phyloP scores from a whole-genome alignment of 2,888 invertebrate genomes.

The Mesoligia furuncula region DNA sequence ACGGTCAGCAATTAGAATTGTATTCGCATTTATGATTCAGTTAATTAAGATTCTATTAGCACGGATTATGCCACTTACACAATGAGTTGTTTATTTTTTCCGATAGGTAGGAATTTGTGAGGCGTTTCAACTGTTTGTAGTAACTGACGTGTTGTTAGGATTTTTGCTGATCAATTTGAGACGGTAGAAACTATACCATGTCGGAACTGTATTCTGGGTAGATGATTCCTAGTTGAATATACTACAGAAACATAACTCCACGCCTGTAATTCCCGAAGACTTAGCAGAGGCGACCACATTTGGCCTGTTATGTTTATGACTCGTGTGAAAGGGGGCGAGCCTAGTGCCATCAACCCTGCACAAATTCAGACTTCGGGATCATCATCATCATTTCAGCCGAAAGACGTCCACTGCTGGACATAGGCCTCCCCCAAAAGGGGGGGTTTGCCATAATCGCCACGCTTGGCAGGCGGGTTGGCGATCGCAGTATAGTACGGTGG shows the following conservation, averaged over 20 bases:
- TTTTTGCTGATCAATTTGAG: neutral
- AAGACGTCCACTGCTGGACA: no score
- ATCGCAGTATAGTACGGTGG: no score
- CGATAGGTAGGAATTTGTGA: conserved; percentile 4
- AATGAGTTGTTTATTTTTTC: conserved; percentile 39
- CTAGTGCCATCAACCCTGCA: neutral
- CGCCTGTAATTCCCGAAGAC: no score
- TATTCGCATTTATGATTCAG: conserved; percentile 31
- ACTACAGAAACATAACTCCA: neutral
- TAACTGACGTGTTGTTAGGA: conserved; percentile 8
- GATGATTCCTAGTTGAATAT: neutral
- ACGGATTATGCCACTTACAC: conserved; percentile 23
- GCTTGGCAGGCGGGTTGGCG: no score
- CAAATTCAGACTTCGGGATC: neutral
- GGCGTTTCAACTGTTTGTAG: conserved; percentile 17
- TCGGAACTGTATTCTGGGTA: neutral
- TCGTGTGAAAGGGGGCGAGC: neutral
- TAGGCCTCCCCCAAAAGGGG: no score
- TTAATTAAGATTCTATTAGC: conserved; percentile 46
- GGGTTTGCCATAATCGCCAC: no score
- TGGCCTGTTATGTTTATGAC: neutral
- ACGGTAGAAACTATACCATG: neutral
- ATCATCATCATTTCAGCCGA: no score
- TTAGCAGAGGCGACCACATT: neutral
- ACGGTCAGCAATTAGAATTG: conserved; percentile 33